Percentiles rank a stretch among this genome's conserved stretches.
These are phyloP conservation scores for Helogale parvula DNA, from an alignment of 2,113 vertebrate species.

Conservation along the genomic window DNA sequence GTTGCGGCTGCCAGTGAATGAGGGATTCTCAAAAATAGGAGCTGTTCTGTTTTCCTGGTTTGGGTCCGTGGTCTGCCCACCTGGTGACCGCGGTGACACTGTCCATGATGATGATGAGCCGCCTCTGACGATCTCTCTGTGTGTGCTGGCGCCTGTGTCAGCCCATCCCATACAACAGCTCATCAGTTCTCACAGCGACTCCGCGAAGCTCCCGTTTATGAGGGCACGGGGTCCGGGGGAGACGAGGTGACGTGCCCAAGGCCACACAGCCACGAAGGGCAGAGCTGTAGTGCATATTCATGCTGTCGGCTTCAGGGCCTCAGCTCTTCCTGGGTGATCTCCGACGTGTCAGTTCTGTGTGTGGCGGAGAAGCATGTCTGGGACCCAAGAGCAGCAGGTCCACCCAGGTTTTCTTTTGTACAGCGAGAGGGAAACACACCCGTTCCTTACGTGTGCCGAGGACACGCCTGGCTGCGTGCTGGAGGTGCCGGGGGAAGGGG, in stretches of 20 bases:
- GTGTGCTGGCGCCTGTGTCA: too few species aligned
- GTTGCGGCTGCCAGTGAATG: not conserved
- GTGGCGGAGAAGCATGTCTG: too few species aligned
- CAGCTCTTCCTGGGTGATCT: accelerated
- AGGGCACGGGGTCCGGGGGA: not conserved
- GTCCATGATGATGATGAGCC: not conserved
- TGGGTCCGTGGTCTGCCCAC: not conserved
- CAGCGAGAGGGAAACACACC: accelerated
- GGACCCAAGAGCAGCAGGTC: not conserved
- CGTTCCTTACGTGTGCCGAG: accelerated
- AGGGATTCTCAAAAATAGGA: not conserved
- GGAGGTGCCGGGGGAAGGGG: not conserved
- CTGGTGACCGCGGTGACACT: not conserved
- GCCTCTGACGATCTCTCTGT: not conserved
- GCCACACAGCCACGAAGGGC: not conserved
- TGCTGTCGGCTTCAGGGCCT: not conserved
- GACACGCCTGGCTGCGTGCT: not conserved
- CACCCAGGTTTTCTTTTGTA: accelerated
- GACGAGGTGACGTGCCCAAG: accelerated
- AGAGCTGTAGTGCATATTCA: accelerated
- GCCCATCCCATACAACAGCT: accelerated
- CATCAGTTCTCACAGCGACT: accelerated
- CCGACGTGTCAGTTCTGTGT: not conserved
- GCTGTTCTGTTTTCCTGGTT: not conserved
- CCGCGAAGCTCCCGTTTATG: too few species aligned